Base-by-base conservation (phyloP, 1,140 invertebrate genomes). In the Trichonephila clavata region DNA sequence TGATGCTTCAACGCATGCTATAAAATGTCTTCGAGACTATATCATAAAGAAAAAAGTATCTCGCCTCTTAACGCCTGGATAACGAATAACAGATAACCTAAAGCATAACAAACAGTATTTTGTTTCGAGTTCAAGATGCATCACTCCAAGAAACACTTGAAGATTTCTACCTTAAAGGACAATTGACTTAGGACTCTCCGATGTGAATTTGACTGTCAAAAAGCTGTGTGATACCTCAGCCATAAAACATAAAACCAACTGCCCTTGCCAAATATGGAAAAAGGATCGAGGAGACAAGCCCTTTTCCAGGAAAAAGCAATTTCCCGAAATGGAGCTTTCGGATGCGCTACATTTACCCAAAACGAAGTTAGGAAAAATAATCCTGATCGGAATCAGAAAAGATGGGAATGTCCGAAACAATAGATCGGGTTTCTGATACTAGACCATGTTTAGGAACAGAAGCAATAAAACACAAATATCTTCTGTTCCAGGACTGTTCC, bases 331-430 rank as follows among this genome's bases (percentile, higher is more conserved):
- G 68, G 50, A 57, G 57, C 39, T 81, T 90, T 90, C 71, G 21
- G 71, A 90, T 90, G 89, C 89, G 68, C 68, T 61, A 60, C 89
- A 90, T 90, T 90, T 80, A 84, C 89, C 50, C 68, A 80, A 81
- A 90, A 80, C 57, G 89, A 81, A 81, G 50, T 81, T 50, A 32
- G 71, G 77, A 61, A 80, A 90, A 90, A 80, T 90, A 61, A 90
- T 90, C 50, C 77, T 8, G 68, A 80, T 90, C 89, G 89, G 60
- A 90, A 90, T 90, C 68, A 61, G 71, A 50, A 50, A 50, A 50
- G 50, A 50, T 50, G 50, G 50, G 24, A 59, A 90, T 90, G 65
- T 43, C 50, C 81, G 57, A 60, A n/a, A 32, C 81, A 81, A 90
- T 90, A 61, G 68, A 90, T 90, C 89, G 81, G 60, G 39, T 90